These are phyloP conservation scores for Leptodactylus fallax DNA, from an alignment of 2,797 vertebrate species.

Conservation along the genomic window DNA sequence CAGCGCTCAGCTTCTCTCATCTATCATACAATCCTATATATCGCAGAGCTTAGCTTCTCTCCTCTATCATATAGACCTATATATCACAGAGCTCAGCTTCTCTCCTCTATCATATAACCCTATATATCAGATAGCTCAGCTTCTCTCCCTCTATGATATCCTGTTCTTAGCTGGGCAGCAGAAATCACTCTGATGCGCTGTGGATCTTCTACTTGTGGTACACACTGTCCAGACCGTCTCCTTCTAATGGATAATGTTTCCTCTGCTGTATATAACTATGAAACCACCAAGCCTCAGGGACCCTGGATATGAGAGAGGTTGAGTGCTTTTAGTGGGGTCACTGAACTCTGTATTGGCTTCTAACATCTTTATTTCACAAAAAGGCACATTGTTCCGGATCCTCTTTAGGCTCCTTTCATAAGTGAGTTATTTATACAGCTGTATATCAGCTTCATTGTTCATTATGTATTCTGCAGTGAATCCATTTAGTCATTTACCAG, in stretches of 20 bases:
- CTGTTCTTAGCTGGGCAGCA: neutral
- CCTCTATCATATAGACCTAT: too few species aligned
- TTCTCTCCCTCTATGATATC: too few species aligned
- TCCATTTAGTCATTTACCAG: neutral
- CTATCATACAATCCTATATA: too few species aligned
- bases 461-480: neutral
- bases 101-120: too few species aligned
- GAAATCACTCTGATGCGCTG: neutral
- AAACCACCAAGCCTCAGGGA: neutral
- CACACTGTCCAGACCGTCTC: neutral
- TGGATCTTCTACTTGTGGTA: neutral
- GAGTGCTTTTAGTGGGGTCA: neutral
- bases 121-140: too few species aligned
- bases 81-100: too few species aligned
- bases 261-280: neutral
- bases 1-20: too few species aligned
- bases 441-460: neutral
- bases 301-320: neutral
- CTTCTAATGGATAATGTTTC: neutral
- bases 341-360: neutral
- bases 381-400: neutral
- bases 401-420: neutral
- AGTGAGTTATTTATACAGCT: constrained; percentile 1
- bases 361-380: neutral
- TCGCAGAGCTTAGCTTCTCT: too few species aligned